These are phyloP conservation scores for Monomorium pharaonis DNA, from an alignment of 1,140 invertebrate genomes.

Conservation along the genomic window DNA sequence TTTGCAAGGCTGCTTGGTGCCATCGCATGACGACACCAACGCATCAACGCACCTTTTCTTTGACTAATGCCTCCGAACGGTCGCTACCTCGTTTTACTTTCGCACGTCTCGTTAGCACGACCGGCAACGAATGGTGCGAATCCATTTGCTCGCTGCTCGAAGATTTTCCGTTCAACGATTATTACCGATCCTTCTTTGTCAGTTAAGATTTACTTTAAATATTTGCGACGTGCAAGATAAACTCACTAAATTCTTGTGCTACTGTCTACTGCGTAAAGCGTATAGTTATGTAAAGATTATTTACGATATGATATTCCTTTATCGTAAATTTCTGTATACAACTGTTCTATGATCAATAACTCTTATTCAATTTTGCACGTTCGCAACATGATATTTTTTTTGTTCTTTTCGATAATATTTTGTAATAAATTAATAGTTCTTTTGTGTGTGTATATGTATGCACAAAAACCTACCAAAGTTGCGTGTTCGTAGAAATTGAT, in stretches of 20 bases:
- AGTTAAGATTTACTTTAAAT: conserved; percentile 9
- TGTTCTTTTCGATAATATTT: neutral
- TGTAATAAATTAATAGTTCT: neutral
- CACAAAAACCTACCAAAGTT: neutral
- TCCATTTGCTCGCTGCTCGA: conserved; percentile 45
- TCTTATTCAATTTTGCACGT: neutral
- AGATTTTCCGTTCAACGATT: neutral
- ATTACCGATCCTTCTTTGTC: conserved; percentile 32
- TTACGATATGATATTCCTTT: neutral
- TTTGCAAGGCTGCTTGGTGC: conserved; percentile 59
- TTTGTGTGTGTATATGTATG: too few species aligned
- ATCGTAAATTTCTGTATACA: neutral
- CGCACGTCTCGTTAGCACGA: conserved; percentile 61
- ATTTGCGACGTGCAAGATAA: conserved; percentile 1
- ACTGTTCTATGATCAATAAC: neutral
- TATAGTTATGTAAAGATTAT: neutral
- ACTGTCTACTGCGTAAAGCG: neutral
- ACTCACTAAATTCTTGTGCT: neutral
- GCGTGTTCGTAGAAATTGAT: neutral
- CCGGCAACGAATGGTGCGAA: conserved; percentile 27
- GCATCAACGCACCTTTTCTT: conserved; percentile 67
- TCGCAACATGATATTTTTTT: neutral
- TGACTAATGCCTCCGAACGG: conserved; percentile 48
- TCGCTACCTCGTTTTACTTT: conserved; percentile 54
- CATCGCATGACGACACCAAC: conserved; percentile 54